A percentile compares a stretch with the other conserved stretches of the same genome.
These are phyloP conservation scores for Alligator sinensis DNA, from an alignment of 2,113 vertebrate species.

Conservation along the genomic window DNA sequence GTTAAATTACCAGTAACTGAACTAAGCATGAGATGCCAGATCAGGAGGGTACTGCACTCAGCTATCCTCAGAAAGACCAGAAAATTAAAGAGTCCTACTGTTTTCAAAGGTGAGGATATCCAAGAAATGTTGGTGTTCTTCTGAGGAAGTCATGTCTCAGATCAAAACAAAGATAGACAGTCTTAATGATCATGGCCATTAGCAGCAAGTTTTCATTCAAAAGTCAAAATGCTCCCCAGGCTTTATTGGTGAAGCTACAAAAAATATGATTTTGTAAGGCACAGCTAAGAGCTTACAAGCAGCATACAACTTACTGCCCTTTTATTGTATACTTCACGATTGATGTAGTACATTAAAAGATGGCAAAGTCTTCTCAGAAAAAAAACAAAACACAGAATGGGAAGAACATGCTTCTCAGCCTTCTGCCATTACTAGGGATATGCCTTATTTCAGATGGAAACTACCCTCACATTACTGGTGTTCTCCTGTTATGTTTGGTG, in stretches of 20 bases:
- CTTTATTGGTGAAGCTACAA: not conserved
- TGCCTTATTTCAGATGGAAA: not conserved
- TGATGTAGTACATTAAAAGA: not conserved
- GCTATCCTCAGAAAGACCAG: not conserved
- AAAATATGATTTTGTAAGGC: accelerated
- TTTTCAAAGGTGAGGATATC: not conserved
- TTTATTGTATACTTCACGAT: not conserved
- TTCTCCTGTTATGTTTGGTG: not conserved
- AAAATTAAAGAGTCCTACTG: not conserved
- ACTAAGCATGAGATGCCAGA: not conserved
- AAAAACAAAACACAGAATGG: not conserved
- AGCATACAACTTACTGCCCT: not conserved
- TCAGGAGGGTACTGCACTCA: not conserved
- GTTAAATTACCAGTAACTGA: not conserved
- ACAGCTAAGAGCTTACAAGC: not conserved
- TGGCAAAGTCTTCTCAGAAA: not conserved
- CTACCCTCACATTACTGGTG: not conserved
- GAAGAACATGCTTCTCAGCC: not conserved
- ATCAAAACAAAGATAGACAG: not conserved
- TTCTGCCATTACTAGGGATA: not conserved
- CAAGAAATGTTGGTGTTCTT: accelerated
- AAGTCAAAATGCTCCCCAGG: not conserved
- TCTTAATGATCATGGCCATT: not conserved
- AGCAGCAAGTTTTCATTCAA: not conserved
- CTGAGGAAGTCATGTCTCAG: not conserved